Evolutionary conservation across 2,888 invertebrate genomes (phyloP).

Genomic region (Augiades crinisus): DNA sequence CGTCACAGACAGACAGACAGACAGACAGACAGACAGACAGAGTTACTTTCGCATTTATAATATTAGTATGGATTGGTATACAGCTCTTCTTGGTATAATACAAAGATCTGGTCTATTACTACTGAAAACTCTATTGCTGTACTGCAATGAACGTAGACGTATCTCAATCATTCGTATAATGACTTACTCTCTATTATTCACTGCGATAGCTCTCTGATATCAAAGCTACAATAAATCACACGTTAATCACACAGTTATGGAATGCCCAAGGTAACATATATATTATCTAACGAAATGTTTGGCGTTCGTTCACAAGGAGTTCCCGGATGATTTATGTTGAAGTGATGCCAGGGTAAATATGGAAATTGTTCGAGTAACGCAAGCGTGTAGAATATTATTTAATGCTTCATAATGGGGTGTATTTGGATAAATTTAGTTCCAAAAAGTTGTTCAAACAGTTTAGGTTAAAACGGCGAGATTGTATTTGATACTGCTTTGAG

Average conservation of each 20-base stretch:
- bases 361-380: slow-evolving; percentile 8
- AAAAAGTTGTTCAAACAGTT: too few relatives aligned
- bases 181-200: background rate
- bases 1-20: too few relatives aligned
- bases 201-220: slow-evolving; percentile 4
- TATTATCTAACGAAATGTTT: slow-evolving; percentile 33
- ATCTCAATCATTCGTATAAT: background rate
- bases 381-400: slow-evolving; percentile 5
- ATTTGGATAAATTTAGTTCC: background rate
- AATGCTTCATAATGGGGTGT: background rate
- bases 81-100: too few relatives aligned
- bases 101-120: too few relatives aligned
- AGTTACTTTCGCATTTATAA: too few relatives aligned
- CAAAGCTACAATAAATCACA: slow-evolving; percentile 12
- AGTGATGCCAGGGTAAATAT: slow-evolving; percentile 23
- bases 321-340: slow-evolving; percentile 8
- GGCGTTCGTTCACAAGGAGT: slow-evolving; percentile 25
- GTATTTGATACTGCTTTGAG: too few relatives aligned
- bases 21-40: too few relatives aligned
- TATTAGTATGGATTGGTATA: too few relatives aligned
- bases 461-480: too few relatives aligned
- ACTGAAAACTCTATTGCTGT: background rate
- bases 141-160: background rate
- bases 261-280: slow-evolving; percentile 29
- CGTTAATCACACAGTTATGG: slow-evolving; percentile 12